These are phyloP conservation scores for Philhelius pedissequus DNA, from an alignment of 2,888 invertebrate species.

Conservation along the genomic window DNA sequence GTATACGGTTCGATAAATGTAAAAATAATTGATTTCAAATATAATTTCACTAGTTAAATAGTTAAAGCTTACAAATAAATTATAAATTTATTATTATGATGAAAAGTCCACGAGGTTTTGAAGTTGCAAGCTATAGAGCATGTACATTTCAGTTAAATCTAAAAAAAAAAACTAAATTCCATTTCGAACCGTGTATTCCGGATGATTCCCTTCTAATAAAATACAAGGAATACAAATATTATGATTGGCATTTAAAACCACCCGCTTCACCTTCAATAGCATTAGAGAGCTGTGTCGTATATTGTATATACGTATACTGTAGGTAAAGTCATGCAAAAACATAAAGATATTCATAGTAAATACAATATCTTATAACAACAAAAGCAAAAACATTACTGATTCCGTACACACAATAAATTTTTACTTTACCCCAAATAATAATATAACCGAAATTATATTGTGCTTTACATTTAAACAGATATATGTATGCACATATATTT, in stretches of 20 bases:
- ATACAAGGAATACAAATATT: slow-evolving; percentile 3
- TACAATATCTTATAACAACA: slow-evolving; percentile 19
- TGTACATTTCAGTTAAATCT: background rate
- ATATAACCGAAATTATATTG: slow-evolving; percentile 34
- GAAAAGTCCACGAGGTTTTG: too few relatives aligned
- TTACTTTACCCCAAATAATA: slow-evolving; percentile 50
- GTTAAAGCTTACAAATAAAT: too few relatives aligned
- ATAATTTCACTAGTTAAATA: too few relatives aligned
- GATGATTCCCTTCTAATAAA: background rate
- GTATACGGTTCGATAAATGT: too few relatives aligned
- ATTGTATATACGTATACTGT: background rate
- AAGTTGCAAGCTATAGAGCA: too few relatives aligned
- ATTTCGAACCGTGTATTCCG: slow-evolving; percentile 39
- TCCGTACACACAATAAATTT: slow-evolving; percentile 32
- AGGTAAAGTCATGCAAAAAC: background rate
- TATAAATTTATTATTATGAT: too few relatives aligned
- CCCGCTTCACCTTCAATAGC: slow-evolving; percentile 6
- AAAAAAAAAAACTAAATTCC: background rate
- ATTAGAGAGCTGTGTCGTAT: background rate
- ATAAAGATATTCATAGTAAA: background rate
- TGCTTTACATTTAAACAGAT: slow-evolving; percentile 10
- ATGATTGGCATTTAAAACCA: slow-evolving; percentile 53
- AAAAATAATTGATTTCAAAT: too few relatives aligned
- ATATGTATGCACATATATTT: background rate
- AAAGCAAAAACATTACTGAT: background rate